Percentiles rank a stretch among this genome's conserved stretches.
These are phyloP conservation scores for Seriola aureovittata DNA, from an alignment of 2,113 vertebrate species.

Conservation along the genomic window DNA sequence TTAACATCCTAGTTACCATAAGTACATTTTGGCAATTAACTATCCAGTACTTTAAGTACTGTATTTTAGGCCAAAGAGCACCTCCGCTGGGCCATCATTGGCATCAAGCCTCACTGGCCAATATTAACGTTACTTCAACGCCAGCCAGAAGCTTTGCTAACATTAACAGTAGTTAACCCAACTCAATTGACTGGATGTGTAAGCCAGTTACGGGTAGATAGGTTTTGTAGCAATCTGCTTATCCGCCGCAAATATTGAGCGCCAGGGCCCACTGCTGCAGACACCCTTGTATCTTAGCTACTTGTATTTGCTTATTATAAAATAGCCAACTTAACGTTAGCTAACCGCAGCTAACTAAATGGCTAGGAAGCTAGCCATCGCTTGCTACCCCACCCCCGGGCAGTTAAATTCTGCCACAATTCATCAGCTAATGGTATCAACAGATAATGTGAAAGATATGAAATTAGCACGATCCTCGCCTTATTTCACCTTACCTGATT, in stretches of 20 bases:
- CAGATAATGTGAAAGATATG: not conserved
- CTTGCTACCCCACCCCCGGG: slow-evolving; percentile 79
- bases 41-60: not conserved
- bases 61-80: slow-evolving; percentile 61
- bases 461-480: not conserved
- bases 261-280: not conserved
- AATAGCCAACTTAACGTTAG: slow-evolving; percentile 52
- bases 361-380: slow-evolving; percentile 58
- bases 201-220: not conserved
- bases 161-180: slow-evolving; percentile 2
- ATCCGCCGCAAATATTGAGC: not conserved
- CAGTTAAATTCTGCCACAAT: slow-evolving; percentile 62
- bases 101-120: slow-evolving; percentile 35
- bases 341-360: slow-evolving; percentile 54
- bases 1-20: not conserved
- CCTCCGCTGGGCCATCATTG: slow-evolving; percentile 63
- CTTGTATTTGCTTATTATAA: slow-evolving; percentile 20
- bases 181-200: not conserved
- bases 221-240: not conserved
- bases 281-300: not conserved
- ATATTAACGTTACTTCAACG: slow-evolving; percentile 40
- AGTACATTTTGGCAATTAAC: not conserved
- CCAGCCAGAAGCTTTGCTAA: slow-evolving; percentile 28
- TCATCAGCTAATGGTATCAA: slow-evolving; percentile 13
- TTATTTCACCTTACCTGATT: slow-evolving; percentile 78